These are phyloP conservation scores for Myopa testacea DNA, from an alignment of 2,888 invertebrate genomes.

Conservation along the genomic window DNA sequence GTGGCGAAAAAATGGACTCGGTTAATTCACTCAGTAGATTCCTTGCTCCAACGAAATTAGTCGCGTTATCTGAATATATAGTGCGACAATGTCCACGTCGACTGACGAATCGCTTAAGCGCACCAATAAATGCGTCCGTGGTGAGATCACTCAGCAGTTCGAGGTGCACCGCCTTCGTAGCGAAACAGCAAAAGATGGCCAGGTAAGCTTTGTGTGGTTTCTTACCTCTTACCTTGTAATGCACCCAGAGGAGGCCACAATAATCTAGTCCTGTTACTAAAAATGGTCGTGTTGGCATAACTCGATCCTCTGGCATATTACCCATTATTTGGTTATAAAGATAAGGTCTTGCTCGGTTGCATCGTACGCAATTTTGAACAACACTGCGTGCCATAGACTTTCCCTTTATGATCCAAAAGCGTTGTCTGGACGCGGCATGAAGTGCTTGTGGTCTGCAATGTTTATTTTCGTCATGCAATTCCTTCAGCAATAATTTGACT, in stretches of 20 bases:
- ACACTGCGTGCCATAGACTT: conserved; percentile 6
- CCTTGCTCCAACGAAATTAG: conserved; percentile 15
- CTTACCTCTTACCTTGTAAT: conserved; percentile 32
- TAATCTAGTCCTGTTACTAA: conserved; percentile 40
- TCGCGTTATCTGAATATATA: not conserved
- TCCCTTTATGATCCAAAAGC: too few species aligned
- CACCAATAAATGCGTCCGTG: not conserved
- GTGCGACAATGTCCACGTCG: not conserved
- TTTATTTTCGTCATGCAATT: too few species aligned
- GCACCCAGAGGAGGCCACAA: conserved; percentile 38
- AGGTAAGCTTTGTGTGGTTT: conserved; percentile 40
- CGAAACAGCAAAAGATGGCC: not conserved
- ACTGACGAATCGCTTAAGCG: not conserved
- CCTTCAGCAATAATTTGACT: too few species aligned
- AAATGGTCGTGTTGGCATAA: conserved; percentile 41
- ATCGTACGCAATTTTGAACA: conserved; percentile 45
- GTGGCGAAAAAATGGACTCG: too few species aligned
- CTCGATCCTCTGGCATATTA: conserved; percentile 25
- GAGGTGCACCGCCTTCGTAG: not conserved
- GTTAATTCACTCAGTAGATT: too few species aligned
- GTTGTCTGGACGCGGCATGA: too few species aligned
- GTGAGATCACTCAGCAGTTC: conserved; percentile 3
- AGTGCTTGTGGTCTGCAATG: too few species aligned
- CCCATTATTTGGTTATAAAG: conserved; percentile 49
- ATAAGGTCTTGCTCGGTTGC: conserved; percentile 40